Base-by-base conservation (phyloP, 2,888 invertebrate genomes). In the Ormyrus thymus region DNA sequence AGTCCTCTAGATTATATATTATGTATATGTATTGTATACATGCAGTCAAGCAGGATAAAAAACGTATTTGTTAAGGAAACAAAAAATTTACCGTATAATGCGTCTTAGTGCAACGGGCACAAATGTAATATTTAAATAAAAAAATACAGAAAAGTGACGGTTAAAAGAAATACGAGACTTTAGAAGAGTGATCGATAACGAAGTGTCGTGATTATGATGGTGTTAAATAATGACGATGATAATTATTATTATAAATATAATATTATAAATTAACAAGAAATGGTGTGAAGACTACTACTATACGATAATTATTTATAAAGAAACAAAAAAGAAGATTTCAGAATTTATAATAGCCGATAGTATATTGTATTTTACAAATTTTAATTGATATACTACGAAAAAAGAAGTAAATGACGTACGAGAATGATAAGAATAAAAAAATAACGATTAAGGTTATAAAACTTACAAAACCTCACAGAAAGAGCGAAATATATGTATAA, bases 361-460 rank as follows among this genome's bases (percentile, higher is more conserved):
- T 86, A 88, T 87, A 89, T 89, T 89, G 89, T 89, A 89, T 89
- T 89, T 89, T 89, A 89, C 88, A 89, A 87, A 89, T 88, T 89
- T 89, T 89, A 89, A 87, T 89, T 88, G 86, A 87, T 88, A 87
- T 81, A 71, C 64, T 74, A 81, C 53, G 71, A 81, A 64, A 46
- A 73, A 77, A 70, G 29, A 70, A 45, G 74, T 80, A 77, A 78
- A 76, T 62, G 72, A 78, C 53, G 68, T 80, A 77, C 43, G 66
- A 72, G 29, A 51, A 78, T 78, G 73, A 73, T 79, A 59, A 79
- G 9, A 84, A 83, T 86, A 79, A 81, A 74, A 66, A 83, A 83
- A 82, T 83, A 84, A 82, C 81, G 83, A 84, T 84, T 84, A 86
- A 85, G 85, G 78, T 85, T 83, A 85, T 83, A 83, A 81, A 71